A percentile compares a stretch with the other conserved stretches of the same genome.
phyloP scores from a whole-genome alignment of 2,888 invertebrate genomes.

The Callinectes sapidus region DNA sequence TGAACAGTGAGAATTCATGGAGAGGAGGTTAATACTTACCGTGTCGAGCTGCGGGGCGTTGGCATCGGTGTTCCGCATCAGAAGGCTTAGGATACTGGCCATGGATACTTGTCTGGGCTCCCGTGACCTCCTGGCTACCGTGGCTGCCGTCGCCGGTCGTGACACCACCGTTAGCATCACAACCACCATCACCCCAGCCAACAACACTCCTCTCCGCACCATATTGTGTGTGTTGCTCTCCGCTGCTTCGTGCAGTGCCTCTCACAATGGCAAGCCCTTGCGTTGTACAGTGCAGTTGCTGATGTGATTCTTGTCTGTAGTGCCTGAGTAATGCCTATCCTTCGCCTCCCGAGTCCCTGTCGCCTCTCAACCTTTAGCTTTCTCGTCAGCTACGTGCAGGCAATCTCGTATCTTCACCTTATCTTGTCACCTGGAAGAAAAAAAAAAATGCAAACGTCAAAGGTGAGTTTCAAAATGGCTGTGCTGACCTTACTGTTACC shows the following conservation, averaged over 20 bases:
- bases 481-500: not conserved
- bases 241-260: not conserved
- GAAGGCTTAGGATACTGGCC: not conserved
- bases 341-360: not conserved
- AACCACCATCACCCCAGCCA: not conserved
- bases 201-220: not conserved
- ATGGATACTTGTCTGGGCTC: not conserved
- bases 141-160: not conserved
- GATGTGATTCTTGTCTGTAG: not conserved
- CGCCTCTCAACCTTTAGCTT: slow-evolving; percentile 5
- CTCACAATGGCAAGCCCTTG: not conserved
- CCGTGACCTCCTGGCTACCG: not conserved
- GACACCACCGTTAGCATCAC: not conserved
- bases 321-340: not conserved
- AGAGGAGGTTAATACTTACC: not conserved
- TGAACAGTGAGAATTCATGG: no score
- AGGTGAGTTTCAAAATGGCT: not conserved
- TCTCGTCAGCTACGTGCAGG: not conserved
- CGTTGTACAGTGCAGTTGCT: not conserved
- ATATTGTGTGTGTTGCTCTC: not conserved
- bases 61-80: not conserved
- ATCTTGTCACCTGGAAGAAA: not conserved
- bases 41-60: not conserved
- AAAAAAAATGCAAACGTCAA: not conserved
- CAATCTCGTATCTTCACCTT: not conserved